Evolutionary conservation across 2,797 vertebrate species (phyloP), one percentile per base, ranked within the genome.

Genomic region (Pseudochromis fuscus): DNA sequence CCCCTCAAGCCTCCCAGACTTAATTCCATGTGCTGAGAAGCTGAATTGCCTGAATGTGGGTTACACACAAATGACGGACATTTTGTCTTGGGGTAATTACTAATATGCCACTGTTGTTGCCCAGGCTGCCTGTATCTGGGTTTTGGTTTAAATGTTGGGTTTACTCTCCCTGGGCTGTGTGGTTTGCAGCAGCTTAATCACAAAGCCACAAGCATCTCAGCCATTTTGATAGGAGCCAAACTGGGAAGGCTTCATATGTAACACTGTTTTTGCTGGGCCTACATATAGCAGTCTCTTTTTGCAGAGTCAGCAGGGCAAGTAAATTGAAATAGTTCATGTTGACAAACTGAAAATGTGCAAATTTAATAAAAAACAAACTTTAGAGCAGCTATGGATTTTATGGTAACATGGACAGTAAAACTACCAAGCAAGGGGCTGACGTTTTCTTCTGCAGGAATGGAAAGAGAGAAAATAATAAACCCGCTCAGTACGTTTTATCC

Each of bases 181-280:
- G 92, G 91, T 92, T 93, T 90, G 79, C 87, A 88, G 83, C 83
- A 91, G 89, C 90, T 92, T 91, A 88, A 90, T 92, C 91, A 88
- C 73, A 58, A 89, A 91, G 86, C 92, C 93, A 92, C 92, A 94
- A 90, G 79, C 88, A 94, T 94, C 77, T 87, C 87, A 92, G 70
- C 66, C 86, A 93, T 94, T 93, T 94, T 93, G 93, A 94, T 94
- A 91, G 83, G 83, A 93, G 90, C 92, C 93, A 93, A 92, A 87
- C 87, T 88, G 85, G 87, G 86, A 88, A 83, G 75, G 78, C 70
- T 67, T 81, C 81, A 67, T 89, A 83, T 87, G 78, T 72, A 83
- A 83, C 46, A 60, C 75, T 83, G 86, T 83, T 88, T 85, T 85
- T 81, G 77, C 73, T 76, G 5, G 51, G 49, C 12, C 83, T 88